Percentiles rank a stretch among this genome's conserved stretches.
These are phyloP conservation scores for Metacarcinus magister DNA, from an alignment of 2,888 invertebrate genomes.

Conservation along the genomic window DNA sequence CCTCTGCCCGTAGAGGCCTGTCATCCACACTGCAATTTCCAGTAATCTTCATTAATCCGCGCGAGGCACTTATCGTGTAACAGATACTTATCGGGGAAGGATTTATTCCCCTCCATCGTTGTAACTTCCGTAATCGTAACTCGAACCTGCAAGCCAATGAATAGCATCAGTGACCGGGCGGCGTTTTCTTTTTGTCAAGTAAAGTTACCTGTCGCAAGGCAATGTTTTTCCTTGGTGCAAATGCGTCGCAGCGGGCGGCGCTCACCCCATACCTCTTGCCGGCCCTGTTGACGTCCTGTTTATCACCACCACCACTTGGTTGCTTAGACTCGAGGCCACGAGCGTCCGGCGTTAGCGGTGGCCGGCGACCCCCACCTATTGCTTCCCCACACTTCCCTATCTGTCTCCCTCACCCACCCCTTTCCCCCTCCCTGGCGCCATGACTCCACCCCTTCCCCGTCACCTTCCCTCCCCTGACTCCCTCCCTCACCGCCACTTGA, in stretches of 20 bases:
- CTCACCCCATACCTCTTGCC: neutral
- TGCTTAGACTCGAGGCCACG: neutral
- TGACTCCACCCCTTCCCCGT: neutral
- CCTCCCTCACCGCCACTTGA: slow-evolving; percentile 45
- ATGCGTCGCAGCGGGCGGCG: neutral
- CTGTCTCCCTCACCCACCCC: neutral
- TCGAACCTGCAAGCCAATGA: neutral
- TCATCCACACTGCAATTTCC: slow-evolving; percentile 29
- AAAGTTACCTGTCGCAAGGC: slow-evolving; percentile 43
- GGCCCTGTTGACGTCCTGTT: neutral
- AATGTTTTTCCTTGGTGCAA: neutral
- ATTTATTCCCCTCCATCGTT: neutral
- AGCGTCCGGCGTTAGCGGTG: neutral
- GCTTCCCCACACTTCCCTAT: neutral
- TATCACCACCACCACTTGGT: slow-evolving; percentile 10
- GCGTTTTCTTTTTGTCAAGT: neutral
- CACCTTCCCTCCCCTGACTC: neutral
- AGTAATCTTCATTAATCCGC: slow-evolving; percentile 41
- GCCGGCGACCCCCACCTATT: neutral
- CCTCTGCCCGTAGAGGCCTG: neutral
- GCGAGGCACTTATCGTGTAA: neutral
- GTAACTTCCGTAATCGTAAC: neutral
- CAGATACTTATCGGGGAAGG: neutral
- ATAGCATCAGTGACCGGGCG: neutral
- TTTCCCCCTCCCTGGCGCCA: neutral